Evolutionary conservation across 1,140 invertebrate species (phyloP).

Genomic region (Lerema accius): DNA sequence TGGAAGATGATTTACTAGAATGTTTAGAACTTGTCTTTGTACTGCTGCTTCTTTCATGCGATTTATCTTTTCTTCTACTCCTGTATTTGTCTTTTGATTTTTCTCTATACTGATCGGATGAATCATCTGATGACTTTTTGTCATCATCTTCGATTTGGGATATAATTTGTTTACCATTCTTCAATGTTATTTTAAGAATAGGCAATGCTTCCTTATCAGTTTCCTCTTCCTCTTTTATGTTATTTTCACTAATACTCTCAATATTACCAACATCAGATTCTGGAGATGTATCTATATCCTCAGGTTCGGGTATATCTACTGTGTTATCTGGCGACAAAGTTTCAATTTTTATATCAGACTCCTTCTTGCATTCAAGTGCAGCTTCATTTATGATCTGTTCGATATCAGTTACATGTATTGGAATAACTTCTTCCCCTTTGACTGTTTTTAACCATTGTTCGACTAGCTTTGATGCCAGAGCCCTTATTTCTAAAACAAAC

Average conservation of each 20-base stretch:
- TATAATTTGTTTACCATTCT: constrained; percentile 89
- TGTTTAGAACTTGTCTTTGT: constrained; percentile 83
- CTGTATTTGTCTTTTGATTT: constrained; percentile 75
- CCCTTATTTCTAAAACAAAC: constrained; percentile 85
- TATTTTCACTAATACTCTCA: constrained; percentile 40
- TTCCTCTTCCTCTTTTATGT: constrained; percentile 70
- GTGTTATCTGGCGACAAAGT: constrained; percentile 29
- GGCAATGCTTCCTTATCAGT: constrained; percentile 63
- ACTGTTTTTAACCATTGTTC: constrained; percentile 95
- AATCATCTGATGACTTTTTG: constrained; percentile 61
- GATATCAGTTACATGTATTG: constrained; percentile 63
- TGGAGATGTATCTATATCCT: constrained; percentile 30
- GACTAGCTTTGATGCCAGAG: constrained; percentile 91
- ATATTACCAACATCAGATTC: constrained; percentile 33
- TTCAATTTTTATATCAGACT: constrained; percentile 36
- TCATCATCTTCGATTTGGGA: constrained; percentile 84
- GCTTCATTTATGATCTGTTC: constrained; percentile 62
- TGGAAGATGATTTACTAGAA: constrained; percentile 81
- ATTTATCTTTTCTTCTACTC: constrained; percentile 69
- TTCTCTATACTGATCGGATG: constrained; percentile 56
- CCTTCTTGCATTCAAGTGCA: constrained; percentile 48
- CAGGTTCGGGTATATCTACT: constrained; percentile 33
- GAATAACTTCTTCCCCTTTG: constrained; percentile 85
- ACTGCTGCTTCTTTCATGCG: constrained; percentile 68
- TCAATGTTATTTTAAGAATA: constrained; percentile 86